phyloP scores from a whole-genome alignment of 2,888 invertebrate species.

The Lagria hirta region DNA sequence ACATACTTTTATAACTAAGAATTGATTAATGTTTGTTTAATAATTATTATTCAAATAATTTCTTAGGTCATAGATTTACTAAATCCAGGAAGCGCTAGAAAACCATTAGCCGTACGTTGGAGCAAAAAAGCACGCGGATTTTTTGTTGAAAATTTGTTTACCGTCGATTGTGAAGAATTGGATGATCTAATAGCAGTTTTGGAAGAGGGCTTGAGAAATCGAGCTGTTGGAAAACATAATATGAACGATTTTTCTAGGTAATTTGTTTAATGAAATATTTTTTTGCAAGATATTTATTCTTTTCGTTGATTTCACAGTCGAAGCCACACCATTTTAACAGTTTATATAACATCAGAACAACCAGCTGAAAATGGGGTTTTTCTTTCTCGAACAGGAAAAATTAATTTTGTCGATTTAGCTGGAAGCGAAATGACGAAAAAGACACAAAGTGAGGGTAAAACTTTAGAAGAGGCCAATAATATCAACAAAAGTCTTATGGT shows the following conservation, averaged over 20 bases:
- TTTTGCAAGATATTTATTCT: slow-evolving; percentile 5
- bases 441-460: slow-evolving; percentile 84
- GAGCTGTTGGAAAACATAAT: slow-evolving; percentile 85
- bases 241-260: slow-evolving; percentile 85
- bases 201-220: slow-evolving; percentile 92
- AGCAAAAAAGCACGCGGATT: slow-evolving; percentile 90
- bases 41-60: background rate
- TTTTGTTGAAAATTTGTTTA: slow-evolving; percentile 95
- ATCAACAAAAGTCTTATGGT: slow-evolving; percentile 96
- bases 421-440: slow-evolving; percentile 97
- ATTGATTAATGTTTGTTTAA: background rate
- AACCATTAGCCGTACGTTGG: slow-evolving; percentile 89
- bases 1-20: no score
- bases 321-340: slow-evolving; percentile 89
- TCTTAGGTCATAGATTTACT: slow-evolving; percentile 87
- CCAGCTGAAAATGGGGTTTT: slow-evolving; percentile 80
- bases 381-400: slow-evolving; percentile 88
- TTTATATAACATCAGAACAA: slow-evolving; percentile 84
- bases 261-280: slow-evolving; percentile 6
- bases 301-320: slow-evolving; percentile 54
- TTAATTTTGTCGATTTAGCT: slow-evolving; percentile 93
- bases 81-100: slow-evolving; percentile 80
- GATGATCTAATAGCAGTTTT: slow-evolving; percentile 91
- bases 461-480: slow-evolving; percentile 91
- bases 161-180: slow-evolving; percentile 89